Evolutionary conservation across 2,797 vertebrate genomes (phyloP).

Genomic region (Spinibarbus caldwelli): DNA sequence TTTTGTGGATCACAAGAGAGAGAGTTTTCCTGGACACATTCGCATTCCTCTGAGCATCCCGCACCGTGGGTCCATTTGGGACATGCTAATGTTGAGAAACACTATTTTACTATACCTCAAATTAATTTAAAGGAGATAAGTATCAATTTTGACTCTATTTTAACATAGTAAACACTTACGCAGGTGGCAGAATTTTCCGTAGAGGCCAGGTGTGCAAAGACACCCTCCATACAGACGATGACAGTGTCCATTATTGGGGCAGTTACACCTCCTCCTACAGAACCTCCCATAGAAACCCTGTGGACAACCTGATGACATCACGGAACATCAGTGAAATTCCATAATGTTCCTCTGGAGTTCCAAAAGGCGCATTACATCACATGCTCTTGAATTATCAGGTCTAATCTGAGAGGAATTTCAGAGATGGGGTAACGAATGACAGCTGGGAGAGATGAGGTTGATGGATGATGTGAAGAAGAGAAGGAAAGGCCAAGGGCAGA

Average conservation of each 20-base stretch:
- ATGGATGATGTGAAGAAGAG: neutral
- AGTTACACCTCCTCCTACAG: slow-evolving; percentile 81
- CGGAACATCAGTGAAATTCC: neutral
- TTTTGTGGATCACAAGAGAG: slow-evolving; percentile 79
- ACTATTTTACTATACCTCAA: neutral
- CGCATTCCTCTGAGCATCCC: slow-evolving; percentile 86
- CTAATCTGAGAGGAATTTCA: neutral
- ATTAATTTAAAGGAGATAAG: no score
- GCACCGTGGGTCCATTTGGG: slow-evolving; percentile 84
- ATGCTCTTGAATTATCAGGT: neutral
- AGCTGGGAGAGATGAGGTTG: neutral
- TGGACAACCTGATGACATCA: slow-evolving; percentile 76
- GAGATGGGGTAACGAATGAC: neutral
- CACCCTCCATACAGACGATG: slow-evolving; percentile 82
- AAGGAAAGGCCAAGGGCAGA: neutral
- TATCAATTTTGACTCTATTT: neutral
- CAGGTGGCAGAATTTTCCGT: slow-evolving; percentile 86
- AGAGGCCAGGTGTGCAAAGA: slow-evolving; percentile 81
- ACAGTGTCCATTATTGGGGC: slow-evolving; percentile 80
- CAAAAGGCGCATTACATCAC: neutral
- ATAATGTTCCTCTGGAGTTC: neutral
- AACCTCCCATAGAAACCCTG: slow-evolving; percentile 82
- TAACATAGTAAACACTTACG: slow-evolving; percentile 76
- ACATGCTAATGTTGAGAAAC: slow-evolving; percentile 74
- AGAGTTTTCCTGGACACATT: slow-evolving; percentile 82